These are phyloP conservation scores for Synodontis membranacea DNA, from an alignment of 2,113 vertebrate genomes.

Conservation along the genomic window DNA sequence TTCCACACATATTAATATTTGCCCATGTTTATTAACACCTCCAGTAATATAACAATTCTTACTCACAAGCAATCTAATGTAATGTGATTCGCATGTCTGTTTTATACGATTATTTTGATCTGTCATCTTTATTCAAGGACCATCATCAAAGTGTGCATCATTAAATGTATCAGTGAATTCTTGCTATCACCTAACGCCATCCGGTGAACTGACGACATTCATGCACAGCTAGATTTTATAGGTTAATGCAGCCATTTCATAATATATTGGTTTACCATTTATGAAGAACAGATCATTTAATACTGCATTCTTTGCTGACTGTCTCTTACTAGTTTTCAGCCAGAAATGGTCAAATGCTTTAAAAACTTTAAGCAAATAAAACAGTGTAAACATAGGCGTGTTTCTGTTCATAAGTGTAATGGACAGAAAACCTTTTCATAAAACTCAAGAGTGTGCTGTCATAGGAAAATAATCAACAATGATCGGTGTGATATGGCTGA, in stretches of 20 bases:
- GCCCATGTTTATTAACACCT: too few species aligned
- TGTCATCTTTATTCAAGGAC: neutral
- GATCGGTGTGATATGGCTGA: neutral
- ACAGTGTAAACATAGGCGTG: neutral
- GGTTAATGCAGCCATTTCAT: neutral
- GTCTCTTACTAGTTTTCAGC: neutral
- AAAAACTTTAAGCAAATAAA: neutral
- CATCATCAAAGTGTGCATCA: neutral
- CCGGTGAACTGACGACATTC: neutral
- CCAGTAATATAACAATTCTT: neutral
- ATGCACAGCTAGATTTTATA: neutral
- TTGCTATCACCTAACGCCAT: neutral
- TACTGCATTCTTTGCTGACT: neutral
- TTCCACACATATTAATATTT: neutral
- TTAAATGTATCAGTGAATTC: neutral
- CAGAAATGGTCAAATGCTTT: neutral
- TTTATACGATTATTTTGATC: neutral
- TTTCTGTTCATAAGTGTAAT: neutral
- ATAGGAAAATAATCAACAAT: neutral
- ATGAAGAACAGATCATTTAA: neutral
- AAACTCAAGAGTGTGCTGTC: neutral
- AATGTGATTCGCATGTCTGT: too few species aligned
- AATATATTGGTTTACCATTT: neutral
- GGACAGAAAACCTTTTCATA: neutral
- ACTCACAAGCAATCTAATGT: neutral